phyloP scores from a whole-genome alignment of 2,797 vertebrate genomes.

The Tragelaphus eurycerus region DNA sequence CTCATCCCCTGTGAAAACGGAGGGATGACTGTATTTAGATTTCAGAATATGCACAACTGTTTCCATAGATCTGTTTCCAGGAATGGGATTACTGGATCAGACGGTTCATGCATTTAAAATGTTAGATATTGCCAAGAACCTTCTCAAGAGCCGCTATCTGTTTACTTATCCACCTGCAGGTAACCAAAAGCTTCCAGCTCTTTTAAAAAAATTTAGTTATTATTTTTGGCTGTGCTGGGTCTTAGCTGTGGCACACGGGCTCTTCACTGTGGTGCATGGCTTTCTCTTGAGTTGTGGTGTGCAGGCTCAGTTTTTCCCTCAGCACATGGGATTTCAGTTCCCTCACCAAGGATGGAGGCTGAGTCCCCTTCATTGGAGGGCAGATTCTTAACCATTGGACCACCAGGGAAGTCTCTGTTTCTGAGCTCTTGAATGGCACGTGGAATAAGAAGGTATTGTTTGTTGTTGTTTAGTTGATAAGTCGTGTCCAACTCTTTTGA shows the following conservation, averaged over 20 bases:
- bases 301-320: not conserved
- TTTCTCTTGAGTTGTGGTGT: not conserved
- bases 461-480: not conserved
- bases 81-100: not conserved
- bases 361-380: not conserved
- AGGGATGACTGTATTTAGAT: not conserved
- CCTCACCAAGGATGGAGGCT: not conserved
- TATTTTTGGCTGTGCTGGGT: not conserved
- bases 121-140: not conserved
- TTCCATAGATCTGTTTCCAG: not conserved
- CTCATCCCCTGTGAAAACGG: not conserved
- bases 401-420: not conserved
- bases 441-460: not conserved
- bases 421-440: not conserved
- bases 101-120: not conserved
- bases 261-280: not conserved
- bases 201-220: not conserved
- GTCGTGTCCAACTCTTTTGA: not conserved
- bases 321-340: not conserved
- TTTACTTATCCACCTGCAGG: not conserved
- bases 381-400: not conserved
- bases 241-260: not conserved
- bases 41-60: not conserved
- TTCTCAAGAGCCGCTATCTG: not conserved
- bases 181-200: not conserved